These are phyloP conservation scores for Podarcis raffonei DNA, from an alignment of 2,113 vertebrate species.

Conservation along the genomic window DNA sequence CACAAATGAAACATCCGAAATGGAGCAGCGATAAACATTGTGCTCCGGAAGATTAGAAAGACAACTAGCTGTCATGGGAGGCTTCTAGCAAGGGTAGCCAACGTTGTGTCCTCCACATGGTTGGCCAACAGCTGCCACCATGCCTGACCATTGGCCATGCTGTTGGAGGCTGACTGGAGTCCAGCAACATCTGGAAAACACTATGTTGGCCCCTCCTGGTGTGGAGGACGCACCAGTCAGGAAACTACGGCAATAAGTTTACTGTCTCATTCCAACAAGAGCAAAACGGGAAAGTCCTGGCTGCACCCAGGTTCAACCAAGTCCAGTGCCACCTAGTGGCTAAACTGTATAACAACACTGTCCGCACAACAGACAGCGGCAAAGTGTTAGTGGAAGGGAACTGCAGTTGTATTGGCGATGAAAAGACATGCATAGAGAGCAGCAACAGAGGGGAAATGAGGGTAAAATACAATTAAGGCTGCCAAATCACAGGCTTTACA, in stretches of 20 bases:
- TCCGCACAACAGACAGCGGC: not conserved
- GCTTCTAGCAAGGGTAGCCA: too few relatives aligned
- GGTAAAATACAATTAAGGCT: not conserved
- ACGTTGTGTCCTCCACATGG: too few relatives aligned
- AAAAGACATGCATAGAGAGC: not conserved
- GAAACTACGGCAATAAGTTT: not conserved
- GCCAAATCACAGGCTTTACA: not conserved
- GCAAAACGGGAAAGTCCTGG: not conserved
- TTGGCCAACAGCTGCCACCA: too few relatives aligned
- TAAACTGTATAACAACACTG: not conserved
- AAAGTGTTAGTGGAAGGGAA: not conserved
- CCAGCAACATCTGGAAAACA: too few relatives aligned
- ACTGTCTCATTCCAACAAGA: not conserved
- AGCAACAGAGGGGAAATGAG: not conserved
- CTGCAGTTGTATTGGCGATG: not conserved
- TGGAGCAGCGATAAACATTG: not conserved
- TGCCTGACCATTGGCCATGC: too few relatives aligned
- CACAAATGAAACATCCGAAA: constrained; percentile 15
- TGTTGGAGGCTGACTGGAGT: too few relatives aligned
- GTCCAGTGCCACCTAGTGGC: not conserved
- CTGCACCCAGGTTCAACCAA: not conserved
- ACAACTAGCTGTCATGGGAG: too few relatives aligned
- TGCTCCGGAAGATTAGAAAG: not conserved
- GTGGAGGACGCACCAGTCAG: not conserved
- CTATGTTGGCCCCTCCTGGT: too few relatives aligned